A percentile compares a stretch with the other conserved stretches of the same genome.
These are phyloP conservation scores for Incurvaria masculella DNA, from an alignment of 2,888 invertebrate genomes.

Conservation along the genomic window DNA sequence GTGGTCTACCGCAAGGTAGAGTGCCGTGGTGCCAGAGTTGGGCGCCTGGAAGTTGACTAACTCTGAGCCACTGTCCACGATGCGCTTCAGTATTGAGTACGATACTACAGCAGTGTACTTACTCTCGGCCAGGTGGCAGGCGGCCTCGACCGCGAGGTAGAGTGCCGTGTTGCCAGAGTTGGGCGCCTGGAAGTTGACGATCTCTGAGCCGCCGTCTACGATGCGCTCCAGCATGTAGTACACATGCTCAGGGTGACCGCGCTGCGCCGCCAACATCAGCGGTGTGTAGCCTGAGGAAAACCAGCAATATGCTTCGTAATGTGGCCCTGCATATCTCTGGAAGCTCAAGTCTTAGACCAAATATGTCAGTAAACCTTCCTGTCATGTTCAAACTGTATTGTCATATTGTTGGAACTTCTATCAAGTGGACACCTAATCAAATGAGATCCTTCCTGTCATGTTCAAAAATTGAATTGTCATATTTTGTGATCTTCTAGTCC, in stretches of 20 bases:
- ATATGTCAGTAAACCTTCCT: too few species aligned
- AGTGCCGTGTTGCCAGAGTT: conserved; percentile 49
- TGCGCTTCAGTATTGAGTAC: conserved; percentile 28
- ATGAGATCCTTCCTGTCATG: too few species aligned
- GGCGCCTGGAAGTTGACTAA: conserved; percentile 33
- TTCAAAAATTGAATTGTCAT: too few species aligned
- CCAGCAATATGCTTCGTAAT: too few species aligned
- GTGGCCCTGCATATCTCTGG: too few species aligned
- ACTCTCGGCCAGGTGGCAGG: conserved; percentile 32
- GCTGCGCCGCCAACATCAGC: conserved; percentile 39
- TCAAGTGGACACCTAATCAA: too few species aligned
- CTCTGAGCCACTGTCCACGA: conserved; percentile 21
- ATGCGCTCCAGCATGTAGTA: conserved; percentile 26
- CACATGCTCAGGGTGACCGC: conserved; percentile 30
- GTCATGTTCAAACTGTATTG: too few species aligned
- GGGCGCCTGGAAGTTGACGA: conserved; percentile 33
- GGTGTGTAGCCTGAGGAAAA: conserved; percentile 49
- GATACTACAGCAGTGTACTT: too few species aligned
- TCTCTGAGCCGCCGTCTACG: conserved; percentile 19
- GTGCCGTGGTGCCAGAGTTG: conserved; percentile 45
- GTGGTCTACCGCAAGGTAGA: conserved; percentile 40
- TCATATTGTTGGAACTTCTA: too few species aligned
- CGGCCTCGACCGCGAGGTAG: conserved; percentile 39
- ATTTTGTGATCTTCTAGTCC: too few species aligned
- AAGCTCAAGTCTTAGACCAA: too few species aligned